Conservation (phyloP, 2,113 vertebrate genomes). For the Tonatia bakeri region DNA sequence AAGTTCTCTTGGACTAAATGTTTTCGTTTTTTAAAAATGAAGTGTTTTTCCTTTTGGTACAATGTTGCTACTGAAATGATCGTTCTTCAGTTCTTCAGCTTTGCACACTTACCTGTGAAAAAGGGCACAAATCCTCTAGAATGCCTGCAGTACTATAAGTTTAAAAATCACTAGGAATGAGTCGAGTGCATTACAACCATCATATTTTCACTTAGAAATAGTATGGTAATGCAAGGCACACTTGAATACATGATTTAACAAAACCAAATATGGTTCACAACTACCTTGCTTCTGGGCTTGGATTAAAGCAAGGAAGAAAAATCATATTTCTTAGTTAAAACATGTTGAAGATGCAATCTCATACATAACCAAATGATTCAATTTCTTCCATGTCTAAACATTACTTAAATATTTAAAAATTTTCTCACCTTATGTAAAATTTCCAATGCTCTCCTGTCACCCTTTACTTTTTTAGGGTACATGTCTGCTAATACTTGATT, state of each 20-base stretch:
- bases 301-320: constrained; percentile 6
- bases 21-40: not conserved
- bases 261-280: not conserved
- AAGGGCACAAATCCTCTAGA: not conserved
- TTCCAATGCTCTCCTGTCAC: not conserved
- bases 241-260: not conserved
- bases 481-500: not conserved
- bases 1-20: not conserved
- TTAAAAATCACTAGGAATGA: not conserved
- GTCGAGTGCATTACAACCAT: not conserved
- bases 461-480: not conserved
- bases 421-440: not conserved
- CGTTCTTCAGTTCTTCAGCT: not conserved
- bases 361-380: not conserved
- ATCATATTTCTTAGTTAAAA: not conserved
- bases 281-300: not conserved
- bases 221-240: not conserved
- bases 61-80: not conserved
- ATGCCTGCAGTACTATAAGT: not conserved
- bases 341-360: not conserved
- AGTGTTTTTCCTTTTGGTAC: not conserved
- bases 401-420: not conserved
- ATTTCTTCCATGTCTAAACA: not conserved
- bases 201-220: not conserved
- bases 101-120: not conserved